Conservation (phyloP, 1,140 invertebrate genomes). For the Saccostrea glomerata region DNA sequence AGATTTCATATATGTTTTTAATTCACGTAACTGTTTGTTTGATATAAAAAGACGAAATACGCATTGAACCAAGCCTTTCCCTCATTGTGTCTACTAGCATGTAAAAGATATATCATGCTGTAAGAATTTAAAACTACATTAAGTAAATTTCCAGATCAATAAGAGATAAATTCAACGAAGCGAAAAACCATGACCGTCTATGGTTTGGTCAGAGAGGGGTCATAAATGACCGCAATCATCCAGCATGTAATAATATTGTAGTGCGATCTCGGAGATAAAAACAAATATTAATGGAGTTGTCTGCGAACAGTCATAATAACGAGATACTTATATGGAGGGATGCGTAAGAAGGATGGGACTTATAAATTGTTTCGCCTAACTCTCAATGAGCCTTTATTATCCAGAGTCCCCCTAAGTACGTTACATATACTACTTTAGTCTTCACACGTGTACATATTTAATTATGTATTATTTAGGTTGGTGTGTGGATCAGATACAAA, state of each 20-base stretch:
- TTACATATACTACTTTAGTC: too few relatives aligned
- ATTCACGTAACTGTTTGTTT: too few relatives aligned
- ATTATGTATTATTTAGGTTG: too few relatives aligned
- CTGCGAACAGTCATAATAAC: background rate
- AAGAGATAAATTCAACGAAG: conserved; percentile 13
- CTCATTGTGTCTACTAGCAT: background rate
- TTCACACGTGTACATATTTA: too few relatives aligned
- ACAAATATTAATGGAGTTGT: background rate
- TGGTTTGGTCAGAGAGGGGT: background rate
- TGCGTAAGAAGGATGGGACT: background rate
- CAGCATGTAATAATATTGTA: conserved; percentile 6
- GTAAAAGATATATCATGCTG: background rate
- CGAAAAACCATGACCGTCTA: background rate
- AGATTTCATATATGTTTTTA: too few relatives aligned
- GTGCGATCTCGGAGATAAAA: background rate
- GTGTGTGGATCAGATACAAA: too few relatives aligned
- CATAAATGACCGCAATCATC: conserved; percentile 5
- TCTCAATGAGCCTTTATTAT: background rate
- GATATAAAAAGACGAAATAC: background rate
- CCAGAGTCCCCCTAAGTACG: too few relatives aligned
- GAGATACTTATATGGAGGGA: background rate
- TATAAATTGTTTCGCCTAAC: background rate
- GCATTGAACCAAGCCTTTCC: background rate
- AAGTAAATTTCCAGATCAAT: background rate
- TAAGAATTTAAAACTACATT: conserved; percentile 17